Evolutionary conservation across 2,888 invertebrate species (phyloP), one percentile per base, ranked within the genome.

Genomic region (Apodemia duryi): DNA sequence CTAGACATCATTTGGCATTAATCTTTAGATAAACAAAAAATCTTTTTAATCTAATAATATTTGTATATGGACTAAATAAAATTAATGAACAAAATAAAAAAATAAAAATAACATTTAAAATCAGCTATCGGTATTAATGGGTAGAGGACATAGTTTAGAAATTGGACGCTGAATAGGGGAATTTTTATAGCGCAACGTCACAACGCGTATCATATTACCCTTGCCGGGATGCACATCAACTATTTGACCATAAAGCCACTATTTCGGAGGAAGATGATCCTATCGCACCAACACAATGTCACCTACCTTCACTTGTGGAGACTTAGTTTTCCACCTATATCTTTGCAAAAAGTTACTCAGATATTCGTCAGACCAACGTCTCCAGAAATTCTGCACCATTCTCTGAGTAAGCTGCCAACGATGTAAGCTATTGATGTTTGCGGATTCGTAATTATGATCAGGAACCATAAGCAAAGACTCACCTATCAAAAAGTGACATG

Each of bases 121-220:
- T 43, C 43, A 11, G 6, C 3, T 11, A 6, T 28, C 9, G 4
- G n/a, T 9, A 52, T 21, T 52, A 21, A 52, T 21, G 21, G 52
- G 52, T n/a, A 52, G 52, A 9, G 52, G 52, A 52, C 52, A 52
- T 28, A 52, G 28, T 28, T 52, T 28, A 28, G 52, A 52, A 52
- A 28, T 28, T 52, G 52, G 52, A 52, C 21, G 52, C 28, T 52
- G 52, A 52, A 52, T 52, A 2, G 2, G 2, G 2, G 52, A 52
- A 28, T 28, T 52, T 28, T 52, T 21, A 52, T n/a, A 52, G 13
- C 60, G 41, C 11, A 49, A 21, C 28, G 49, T 64, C 10, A 72
- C 73, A 9, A 72, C 72, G 21, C 73, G 65, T 32, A 71, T 73
- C n/a, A 73, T 35, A 10, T 67, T 65, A 63, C 73, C 72, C 32